A percentile compares a stretch with the other conserved stretches of the same genome.
Conservation (phyloP, 2,113 vertebrate genomes). For the Ameiurus melas region DNA sequence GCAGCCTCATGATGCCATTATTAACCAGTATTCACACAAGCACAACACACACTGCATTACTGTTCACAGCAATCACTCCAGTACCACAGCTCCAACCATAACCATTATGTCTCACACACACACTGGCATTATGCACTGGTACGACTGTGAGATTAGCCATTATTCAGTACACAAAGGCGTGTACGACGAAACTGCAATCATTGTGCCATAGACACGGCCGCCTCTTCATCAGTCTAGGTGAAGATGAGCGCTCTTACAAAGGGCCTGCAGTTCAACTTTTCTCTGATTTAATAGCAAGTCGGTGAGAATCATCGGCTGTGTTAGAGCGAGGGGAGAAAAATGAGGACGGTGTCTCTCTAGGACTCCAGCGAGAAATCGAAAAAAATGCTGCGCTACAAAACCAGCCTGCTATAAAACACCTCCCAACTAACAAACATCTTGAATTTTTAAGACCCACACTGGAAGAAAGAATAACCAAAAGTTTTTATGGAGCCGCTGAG, state of each 20-base stretch:
- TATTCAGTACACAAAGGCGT: slow-evolving; percentile 9
- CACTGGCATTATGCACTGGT: background rate
- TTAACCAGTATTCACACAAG: slow-evolving; percentile 39
- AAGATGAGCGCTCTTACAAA: background rate
- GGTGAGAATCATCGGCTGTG: background rate
- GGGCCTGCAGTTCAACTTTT: background rate
- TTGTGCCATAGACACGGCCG: slow-evolving; percentile 8
- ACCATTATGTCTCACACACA: slow-evolving; percentile 24
- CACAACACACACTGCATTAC: slow-evolving; percentile 12
- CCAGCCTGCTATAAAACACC: background rate
- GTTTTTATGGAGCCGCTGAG: background rate
- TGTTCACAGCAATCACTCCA: slow-evolving; percentile 24
- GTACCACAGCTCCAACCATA: slow-evolving; percentile 15
- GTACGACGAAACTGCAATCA: background rate
- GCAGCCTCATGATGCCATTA: slow-evolving; percentile 16
- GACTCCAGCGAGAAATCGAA: background rate
- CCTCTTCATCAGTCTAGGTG: slow-evolving; percentile 15
- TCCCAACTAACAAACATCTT: background rate
- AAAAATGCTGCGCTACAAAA: background rate
- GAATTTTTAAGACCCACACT: background rate
- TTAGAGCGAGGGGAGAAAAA: background rate
- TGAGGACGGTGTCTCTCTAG: background rate
- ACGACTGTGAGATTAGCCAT: background rate
- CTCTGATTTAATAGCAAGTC: background rate
- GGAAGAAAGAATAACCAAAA: background rate